phyloP scores from a whole-genome alignment of 2,797 vertebrate genomes.

The Labeo calbasu region DNA sequence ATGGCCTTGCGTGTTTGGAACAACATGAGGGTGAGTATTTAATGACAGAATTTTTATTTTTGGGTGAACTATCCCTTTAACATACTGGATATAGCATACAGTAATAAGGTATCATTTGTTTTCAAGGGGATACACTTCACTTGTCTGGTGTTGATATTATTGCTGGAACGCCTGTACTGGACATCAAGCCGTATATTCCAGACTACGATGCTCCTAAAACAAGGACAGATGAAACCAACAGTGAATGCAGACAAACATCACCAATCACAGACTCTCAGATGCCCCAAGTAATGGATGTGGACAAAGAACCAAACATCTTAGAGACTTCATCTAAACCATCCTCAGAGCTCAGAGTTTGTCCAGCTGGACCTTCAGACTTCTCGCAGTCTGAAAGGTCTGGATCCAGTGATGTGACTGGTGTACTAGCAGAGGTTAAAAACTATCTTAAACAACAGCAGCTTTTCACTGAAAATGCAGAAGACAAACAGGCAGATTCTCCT shows the following conservation, averaged over 20 bases:
- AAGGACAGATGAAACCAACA: constrained; percentile 38
- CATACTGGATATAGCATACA: not conserved
- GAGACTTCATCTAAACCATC: not conserved
- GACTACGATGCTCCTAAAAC: constrained; percentile 83
- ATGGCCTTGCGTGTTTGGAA: no score
- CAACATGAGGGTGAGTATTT: no score
- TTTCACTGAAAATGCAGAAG: constrained; percentile 26
- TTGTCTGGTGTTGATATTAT: constrained; percentile 90
- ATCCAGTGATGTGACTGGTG: not conserved
- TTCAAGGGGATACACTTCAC: constrained; percentile 82
- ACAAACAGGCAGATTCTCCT: not conserved
- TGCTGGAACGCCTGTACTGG: constrained; percentile 86
- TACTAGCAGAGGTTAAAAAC: constrained; percentile 40
- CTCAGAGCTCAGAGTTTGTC: not conserved
- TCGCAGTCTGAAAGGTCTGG: not conserved
- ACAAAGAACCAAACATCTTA: constrained; percentile 1
- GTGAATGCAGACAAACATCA: constrained; percentile 7
- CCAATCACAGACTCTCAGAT: not conserved
- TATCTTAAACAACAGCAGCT: constrained; percentile 65
- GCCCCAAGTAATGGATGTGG: constrained; percentile 1
- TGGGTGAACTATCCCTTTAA: not conserved
- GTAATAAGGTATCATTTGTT: constrained; percentile 28
- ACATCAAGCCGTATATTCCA: constrained; percentile 90
- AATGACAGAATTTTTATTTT: no score
- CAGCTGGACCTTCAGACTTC: not conserved